Evolutionary conservation across 2,113 vertebrate genomes (phyloP), one percentile per base, ranked within the genome.

Genomic region (Telmatochromis brachygnathus): DNA sequence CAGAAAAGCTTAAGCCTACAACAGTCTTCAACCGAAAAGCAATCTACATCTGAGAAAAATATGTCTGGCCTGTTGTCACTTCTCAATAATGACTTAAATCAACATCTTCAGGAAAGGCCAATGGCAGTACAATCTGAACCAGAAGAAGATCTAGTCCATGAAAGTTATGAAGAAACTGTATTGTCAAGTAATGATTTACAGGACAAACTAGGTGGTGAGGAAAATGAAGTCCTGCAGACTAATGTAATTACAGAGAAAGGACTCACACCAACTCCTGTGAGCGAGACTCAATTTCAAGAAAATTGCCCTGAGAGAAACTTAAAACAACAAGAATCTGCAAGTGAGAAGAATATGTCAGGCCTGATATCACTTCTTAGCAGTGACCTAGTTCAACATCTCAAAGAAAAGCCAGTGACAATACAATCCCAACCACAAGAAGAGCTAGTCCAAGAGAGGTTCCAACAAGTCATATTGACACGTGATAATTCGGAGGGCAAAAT

Each of bases 1-100:
- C 93, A 92, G 3, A 92, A 53, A 53, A 53, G 9, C 49, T n/a
- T 53, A 53, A n/a, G 19, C 19, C 49, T 10, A 53, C 49, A 53
- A n/a, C 9, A 53, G 49, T 58, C 14, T 30, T 17, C 26, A 60
- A 60, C 14, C 3, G 93, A 94, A 94, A 88, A 9, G 56, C 87
- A 65, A 11, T 62, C 62, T 90, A 70, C 87, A 87, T 33, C 12
- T 55, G 87, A 87, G 10, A 89, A 73, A 55, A 95, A 97, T 11
- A 7, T 92, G 15, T 73, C 92, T 37, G 97, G 96, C 45, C 90
- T 94, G 79, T 88, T 96, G 80, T 95, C 96, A 88, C 91, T 95
- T 80, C 96, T 97, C 19, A 80, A 84, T 11, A 75, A 91, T 60
- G 96, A 98, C 65, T 94, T 97, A 11, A 95, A 96, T 79, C 75